Conservation (phyloP, 2,888 invertebrate species). For the Synergus umbraculus region DNA sequence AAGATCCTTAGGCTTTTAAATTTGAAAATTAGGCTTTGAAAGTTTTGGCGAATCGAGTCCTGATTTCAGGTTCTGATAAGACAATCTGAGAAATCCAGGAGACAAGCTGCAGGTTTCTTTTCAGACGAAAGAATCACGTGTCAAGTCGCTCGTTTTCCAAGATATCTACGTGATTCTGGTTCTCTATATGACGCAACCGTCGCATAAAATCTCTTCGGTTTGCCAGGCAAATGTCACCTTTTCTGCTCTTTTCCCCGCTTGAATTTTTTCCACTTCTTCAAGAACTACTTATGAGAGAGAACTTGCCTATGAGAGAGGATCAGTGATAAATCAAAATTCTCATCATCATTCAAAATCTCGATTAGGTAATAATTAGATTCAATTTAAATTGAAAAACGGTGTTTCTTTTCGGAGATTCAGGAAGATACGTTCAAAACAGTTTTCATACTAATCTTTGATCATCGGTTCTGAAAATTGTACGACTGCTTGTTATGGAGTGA, state of each 20-base stretch:
- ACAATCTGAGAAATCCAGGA: conserved; percentile 14
- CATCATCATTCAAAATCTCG: neutral
- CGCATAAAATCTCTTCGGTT: conserved; percentile 65
- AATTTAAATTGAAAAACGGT: neutral
- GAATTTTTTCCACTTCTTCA: neutral
- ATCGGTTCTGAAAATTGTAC: conserved; percentile 28
- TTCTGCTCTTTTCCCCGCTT: neutral
- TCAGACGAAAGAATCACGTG: conserved; percentile 9
- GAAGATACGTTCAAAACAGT: neutral
- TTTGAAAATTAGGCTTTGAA: neutral
- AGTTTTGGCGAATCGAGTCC: neutral
- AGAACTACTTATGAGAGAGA: neutral
- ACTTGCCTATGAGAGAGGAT: neutral
- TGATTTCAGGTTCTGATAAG: conserved; percentile 23
- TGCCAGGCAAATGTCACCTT: conserved; percentile 63
- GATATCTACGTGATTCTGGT: conserved; percentile 63
- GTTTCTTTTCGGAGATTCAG: too few relatives aligned
- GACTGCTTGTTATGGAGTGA: conserved; percentile 57
- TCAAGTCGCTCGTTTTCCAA: conserved; percentile 56
- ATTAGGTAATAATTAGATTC: neutral
- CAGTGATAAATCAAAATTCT: neutral
- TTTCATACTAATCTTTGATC: neutral
- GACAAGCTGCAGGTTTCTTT: conserved; percentile 22
- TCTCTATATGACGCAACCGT: conserved; percentile 65
- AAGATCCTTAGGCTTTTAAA: neutral